These are phyloP conservation scores for Smittia aterrima DNA, from an alignment of 2,888 invertebrate species.

Conservation along the genomic window DNA sequence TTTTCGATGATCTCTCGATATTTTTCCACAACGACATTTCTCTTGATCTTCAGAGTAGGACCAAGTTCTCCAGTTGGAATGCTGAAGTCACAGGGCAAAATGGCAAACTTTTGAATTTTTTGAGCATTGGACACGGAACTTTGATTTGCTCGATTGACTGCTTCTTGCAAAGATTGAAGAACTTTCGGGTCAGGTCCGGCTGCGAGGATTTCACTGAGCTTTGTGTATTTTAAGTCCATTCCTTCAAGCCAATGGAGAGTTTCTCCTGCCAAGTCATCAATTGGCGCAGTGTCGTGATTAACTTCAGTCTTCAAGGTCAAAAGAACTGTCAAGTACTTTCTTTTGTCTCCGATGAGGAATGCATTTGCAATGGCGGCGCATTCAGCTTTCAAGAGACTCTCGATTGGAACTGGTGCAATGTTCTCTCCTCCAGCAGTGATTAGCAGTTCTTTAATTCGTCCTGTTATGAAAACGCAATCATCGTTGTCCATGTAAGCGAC, in stretches of 20 bases:
- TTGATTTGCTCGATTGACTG: conserved; percentile 72
- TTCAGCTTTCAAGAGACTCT: conserved; percentile 74
- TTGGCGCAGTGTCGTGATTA: conserved; percentile 67
- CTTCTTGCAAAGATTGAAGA: conserved; percentile 75
- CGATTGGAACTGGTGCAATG: conserved; percentile 82
- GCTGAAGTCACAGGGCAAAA: conserved; percentile 83
- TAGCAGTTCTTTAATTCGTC: conserved; percentile 75
- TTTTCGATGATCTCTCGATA: conserved; percentile 76
- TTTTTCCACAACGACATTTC: conserved; percentile 72
- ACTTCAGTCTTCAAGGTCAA: conserved; percentile 81
- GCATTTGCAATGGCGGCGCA: conserved; percentile 78
- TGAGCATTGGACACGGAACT: conserved; percentile 83
- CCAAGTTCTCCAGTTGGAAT: conserved; percentile 83
- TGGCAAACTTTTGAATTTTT: conserved; percentile 80
- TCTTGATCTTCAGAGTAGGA: conserved; percentile 83
- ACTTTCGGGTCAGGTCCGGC: conserved; percentile 63
- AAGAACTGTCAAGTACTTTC: conserved; percentile 81
- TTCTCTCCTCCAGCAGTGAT: conserved; percentile 96
- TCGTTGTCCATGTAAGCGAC: conserved; percentile 74
- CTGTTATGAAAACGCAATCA: conserved; percentile 74
- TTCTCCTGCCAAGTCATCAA: conserved; percentile 65
- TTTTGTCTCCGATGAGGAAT: conserved; percentile 81
- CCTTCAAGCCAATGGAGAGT: conserved; percentile 70
- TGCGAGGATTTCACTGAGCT: conserved; percentile 67
- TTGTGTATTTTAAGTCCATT: conserved; percentile 66